Base-by-base conservation (phyloP, 2,113 vertebrate species). In the Panurus biarmicus region DNA sequence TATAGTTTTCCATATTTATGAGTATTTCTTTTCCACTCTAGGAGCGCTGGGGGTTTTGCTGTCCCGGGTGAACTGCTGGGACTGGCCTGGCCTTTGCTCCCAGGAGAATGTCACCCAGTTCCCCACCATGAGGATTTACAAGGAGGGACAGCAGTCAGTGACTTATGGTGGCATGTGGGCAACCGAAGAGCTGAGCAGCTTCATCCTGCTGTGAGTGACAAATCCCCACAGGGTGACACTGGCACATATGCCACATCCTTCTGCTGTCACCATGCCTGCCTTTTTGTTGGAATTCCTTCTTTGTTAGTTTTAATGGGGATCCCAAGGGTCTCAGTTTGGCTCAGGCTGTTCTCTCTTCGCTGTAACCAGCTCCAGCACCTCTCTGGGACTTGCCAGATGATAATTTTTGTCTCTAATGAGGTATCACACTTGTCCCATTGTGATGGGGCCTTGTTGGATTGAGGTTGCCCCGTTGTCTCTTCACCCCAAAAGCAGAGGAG, bases 141-240 rank as follows among this genome's bases (percentile, higher is more conserved):
- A 95, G 70, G 93, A 97, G 66, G 97, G 97, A 7, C 93, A 97
- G 66, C 24, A 84, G 0, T 75, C 98, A 2, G 94, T 98, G 84
- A 65, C 45, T 12, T 99, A 99, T 23, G n/a, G 91, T 21, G 98
- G 98, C 62, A 98, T 99, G 98, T 97, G 99, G 97, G 98, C 97
- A 85, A 82, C 97, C 0, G 96, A 98, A 61, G 98, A 98, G 12
- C 97, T 99, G 50, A 96, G 97, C 81, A 98, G 96, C 86, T 99
- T 99, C 97, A 98, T 99, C 90, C 65, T 98, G 74, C 95, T 99
- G 99, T 99, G 94, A 99, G 99, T 98, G 87, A 42, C 25, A 84
- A 65, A 50, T 33, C 62, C 79, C 33, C 57, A 3, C 1, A 8
- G 20, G 40, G 28, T 42, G 38, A 42, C 61, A 64, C 61, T 40